Evolutionary conservation across 1,140 invertebrate genomes (phyloP), one percentile per base, ranked within the genome.

Genomic region (Drosophila burlai): DNA sequence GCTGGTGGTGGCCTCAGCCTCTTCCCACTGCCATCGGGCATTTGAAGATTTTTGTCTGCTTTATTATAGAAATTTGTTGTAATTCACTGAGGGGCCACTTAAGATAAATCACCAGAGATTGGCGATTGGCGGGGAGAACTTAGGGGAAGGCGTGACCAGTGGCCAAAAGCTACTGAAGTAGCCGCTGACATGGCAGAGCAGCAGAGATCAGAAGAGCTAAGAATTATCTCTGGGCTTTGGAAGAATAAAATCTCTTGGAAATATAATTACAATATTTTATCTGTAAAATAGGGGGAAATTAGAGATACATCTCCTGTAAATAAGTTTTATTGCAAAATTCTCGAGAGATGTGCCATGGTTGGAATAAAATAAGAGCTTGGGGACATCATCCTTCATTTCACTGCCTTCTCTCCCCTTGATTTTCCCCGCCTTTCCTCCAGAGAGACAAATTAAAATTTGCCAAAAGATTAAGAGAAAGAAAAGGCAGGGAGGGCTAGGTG

Each of bases 41-140:
- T 85, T 90, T 69, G 63, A 59, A 90, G 82, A 89, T 90, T 89
- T 83, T 85, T 81, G 78, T 90, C 86, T 89, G 85, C 78, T 89
- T 89, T 89, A 89, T 89, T 89, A 89, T 89, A 89, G 81, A 90
- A 90, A 89, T 89, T 90, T 89, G 85, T 89, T 84, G 85, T 90
- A 89, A 89, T 89, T 89, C 85, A 89, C 85, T 69, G 81, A 67
- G 84, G 64, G 75, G 74, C 86, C 86, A 90, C 85, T 89, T 91
- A 85, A 89, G 85, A 89, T 89, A 89, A 89, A 89, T 85, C 84
- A 78, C 61, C 57, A 67, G 52, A 77, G 73, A 61, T 43, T 75
- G 59, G 43, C 46, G n/a, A 46, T 50, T 62, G 68, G 65, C 49
- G 54, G 65, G 31, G 18, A 13, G 43, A 62, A 26, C 47, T 65